A percentile compares a stretch with the other conserved stretches of the same genome.
These are phyloP conservation scores for Pogona vitticeps DNA, from an alignment of 2,113 vertebrate species.

Conservation along the genomic window DNA sequence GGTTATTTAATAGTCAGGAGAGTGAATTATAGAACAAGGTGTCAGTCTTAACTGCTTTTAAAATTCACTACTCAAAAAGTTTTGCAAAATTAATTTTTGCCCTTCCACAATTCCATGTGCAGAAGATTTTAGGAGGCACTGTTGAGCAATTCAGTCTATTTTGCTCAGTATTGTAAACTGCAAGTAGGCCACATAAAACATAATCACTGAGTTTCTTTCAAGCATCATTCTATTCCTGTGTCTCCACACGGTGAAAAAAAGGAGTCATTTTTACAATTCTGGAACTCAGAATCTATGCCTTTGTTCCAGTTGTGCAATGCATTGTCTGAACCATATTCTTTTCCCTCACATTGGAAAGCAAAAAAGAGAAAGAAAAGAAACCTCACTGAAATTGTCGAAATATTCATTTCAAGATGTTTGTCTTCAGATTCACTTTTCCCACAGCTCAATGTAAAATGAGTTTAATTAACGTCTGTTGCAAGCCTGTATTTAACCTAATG, in stretches of 20 bases:
- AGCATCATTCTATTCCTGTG: constrained; percentile 21
- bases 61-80: background rate
- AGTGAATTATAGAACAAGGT: background rate
- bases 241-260: background rate
- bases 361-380: background rate
- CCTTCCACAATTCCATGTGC: background rate
- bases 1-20: background rate
- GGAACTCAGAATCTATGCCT: constrained; percentile 24
- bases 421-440: constrained; percentile 16
- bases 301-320: background rate
- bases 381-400: constrained; percentile 20
- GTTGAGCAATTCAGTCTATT: background rate
- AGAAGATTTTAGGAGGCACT: background rate
- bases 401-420: constrained; percentile 7
- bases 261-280: constrained; percentile 25
- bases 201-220: constrained; percentile 25
- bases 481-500: constrained; percentile 47
- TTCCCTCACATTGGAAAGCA: background rate
- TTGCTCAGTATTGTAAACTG: background rate
- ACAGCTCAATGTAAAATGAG: constrained; percentile 13
- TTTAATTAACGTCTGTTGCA: constrained; percentile 37
- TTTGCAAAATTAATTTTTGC: background rate
- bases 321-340: constrained; percentile 12
- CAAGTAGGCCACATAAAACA: background rate
- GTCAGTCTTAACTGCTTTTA: background rate